Percentiles rank a stretch among this genome's conserved stretches.
phyloP scores from a whole-genome alignment of 1,140 invertebrate species.

The Zaprionus davidi region DNA sequence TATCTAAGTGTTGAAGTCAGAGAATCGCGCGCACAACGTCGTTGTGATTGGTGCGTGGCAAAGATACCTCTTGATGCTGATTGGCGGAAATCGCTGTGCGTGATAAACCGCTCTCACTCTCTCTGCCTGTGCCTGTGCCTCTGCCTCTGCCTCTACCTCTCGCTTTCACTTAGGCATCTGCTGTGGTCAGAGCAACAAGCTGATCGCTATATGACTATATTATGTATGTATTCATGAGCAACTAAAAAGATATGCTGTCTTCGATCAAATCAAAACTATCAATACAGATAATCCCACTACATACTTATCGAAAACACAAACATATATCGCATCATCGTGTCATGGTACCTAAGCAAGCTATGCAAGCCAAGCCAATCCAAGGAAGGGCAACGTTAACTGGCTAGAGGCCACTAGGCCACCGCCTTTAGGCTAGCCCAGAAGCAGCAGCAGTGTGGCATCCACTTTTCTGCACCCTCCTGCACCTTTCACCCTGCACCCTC shows the following conservation, averaged over 20 bases:
- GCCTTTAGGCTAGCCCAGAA: not conserved
- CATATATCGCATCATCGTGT: no score
- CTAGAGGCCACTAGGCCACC: conserved; percentile 7
- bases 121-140: not conserved
- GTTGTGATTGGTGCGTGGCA: conserved; percentile 64
- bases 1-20: conserved; percentile 46
- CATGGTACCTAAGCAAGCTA: no score
- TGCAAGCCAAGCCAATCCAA: conserved; percentile 17
- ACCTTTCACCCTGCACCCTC: not conserved
- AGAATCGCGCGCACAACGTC: conserved; percentile 7
- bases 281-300: no score
- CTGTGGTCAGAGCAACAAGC: no score
- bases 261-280: no score
- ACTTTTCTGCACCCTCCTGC: not conserved
- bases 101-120: conserved; percentile 21
- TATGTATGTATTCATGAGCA: no score
- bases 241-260: no score
- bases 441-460: not conserved
- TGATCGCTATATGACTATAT: no score
- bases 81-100: conserved; percentile 56
- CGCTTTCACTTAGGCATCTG: not conserved
- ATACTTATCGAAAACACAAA: no score
- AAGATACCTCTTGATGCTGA: conserved; percentile 48
- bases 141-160: not conserved
- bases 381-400: conserved; percentile 12